Evolutionary conservation across 2,888 invertebrate species (phyloP).

Genomic region (Eretmocerus hayati): DNA sequence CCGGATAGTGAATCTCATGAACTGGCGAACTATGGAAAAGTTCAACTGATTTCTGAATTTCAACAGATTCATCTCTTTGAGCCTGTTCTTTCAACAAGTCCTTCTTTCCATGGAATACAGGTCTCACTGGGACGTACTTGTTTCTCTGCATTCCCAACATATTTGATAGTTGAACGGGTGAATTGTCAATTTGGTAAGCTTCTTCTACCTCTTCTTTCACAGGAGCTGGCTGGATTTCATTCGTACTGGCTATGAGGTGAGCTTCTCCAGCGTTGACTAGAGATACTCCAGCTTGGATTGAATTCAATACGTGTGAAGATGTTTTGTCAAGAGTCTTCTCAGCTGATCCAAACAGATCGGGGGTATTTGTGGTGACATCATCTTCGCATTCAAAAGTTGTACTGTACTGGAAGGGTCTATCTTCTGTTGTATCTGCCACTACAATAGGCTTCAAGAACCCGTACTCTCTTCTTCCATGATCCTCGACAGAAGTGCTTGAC

Average conservation of each 20-base stretch:
- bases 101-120: background rate
- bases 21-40: conserved; percentile 33
- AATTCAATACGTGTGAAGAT: conserved; percentile 33
- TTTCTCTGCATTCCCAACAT: background rate
- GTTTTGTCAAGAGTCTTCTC: conserved; percentile 22
- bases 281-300: conserved; percentile 39
- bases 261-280: conserved; percentile 34
- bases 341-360: conserved; percentile 14
- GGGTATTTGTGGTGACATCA: conserved; percentile 29
- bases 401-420: conserved; percentile 27
- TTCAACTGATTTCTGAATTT: conserved; percentile 43
- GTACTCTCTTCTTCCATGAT: conserved; percentile 4
- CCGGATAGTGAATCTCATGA: background rate
- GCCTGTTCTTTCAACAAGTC: background rate
- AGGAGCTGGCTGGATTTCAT: conserved; percentile 4
- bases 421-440: conserved; percentile 32
- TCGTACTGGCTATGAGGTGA: conserved; percentile 21
- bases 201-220: conserved; percentile 28
- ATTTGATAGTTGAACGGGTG: background rate
- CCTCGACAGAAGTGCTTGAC: background rate
- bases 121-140: conserved; percentile 22
- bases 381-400: conserved; percentile 28
- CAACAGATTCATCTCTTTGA: conserved; percentile 27
- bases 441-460: conserved; percentile 37
- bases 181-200: conserved; percentile 1